Conservation (phyloP, 2,888 invertebrate species). For the Lithophane leautieri region DNA sequence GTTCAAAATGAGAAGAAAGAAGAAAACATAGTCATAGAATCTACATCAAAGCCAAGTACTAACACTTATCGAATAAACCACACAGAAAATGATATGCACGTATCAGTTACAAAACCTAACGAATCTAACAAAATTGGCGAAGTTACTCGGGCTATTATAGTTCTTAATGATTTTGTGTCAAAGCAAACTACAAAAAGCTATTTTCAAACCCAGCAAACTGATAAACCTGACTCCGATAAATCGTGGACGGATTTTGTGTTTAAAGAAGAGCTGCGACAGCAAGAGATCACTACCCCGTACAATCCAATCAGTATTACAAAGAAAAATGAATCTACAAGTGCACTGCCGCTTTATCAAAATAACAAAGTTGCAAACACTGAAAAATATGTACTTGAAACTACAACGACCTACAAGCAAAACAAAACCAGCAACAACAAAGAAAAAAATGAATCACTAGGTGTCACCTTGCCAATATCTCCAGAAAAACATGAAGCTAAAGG, state of each 20-base stretch:
- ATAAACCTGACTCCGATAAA: slow-evolving; percentile 1
- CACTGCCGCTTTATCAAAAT: neutral
- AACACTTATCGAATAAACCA: slow-evolving; percentile 3
- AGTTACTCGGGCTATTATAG: slow-evolving; percentile 56
- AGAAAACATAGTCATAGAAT: neutral
- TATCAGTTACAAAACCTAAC: slow-evolving; percentile 21
- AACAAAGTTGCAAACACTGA: neutral
- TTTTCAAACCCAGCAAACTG: neutral
- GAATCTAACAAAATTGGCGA: slow-evolving; percentile 51
- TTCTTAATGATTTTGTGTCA: slow-evolving; percentile 60
- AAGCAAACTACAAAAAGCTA: slow-evolving; percentile 60
- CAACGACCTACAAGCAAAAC: neutral
- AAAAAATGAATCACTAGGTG: neutral
- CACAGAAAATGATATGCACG: slow-evolving; percentile 25
- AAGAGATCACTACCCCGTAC: neutral
- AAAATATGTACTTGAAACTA: neutral
- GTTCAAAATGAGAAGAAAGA: slow-evolving; percentile 21
- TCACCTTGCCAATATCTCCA: neutral
- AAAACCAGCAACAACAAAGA: neutral
- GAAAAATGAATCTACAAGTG: neutral
- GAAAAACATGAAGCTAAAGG: neutral
- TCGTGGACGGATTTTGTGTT: neutral
- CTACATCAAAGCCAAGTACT: slow-evolving; percentile 12
- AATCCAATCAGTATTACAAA: neutral
- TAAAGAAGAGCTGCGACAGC: neutral